Conservation (phyloP, 1,140 invertebrate genomes). For the Apis mellifera region DNA sequence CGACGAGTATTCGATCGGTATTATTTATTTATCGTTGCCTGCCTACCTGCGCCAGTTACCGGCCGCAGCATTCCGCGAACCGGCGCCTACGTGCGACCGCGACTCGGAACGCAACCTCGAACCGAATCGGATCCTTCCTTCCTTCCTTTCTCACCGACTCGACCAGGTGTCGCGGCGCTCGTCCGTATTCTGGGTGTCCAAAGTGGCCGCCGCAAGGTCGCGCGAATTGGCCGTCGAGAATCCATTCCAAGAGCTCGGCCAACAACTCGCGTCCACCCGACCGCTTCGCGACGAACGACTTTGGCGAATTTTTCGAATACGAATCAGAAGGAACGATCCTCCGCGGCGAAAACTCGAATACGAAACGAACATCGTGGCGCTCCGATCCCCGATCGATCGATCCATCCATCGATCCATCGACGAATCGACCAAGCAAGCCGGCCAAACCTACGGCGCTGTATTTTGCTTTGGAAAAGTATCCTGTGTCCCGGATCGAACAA, state of each 20-base stretch:
- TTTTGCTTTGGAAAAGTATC: slow-evolving; percentile 47
- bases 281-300: slow-evolving; percentile 32
- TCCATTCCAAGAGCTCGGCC: slow-evolving; percentile 52
- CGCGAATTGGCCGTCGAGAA: slow-evolving; percentile 63
- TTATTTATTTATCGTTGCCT: slow-evolving; percentile 73
- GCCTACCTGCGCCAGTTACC: slow-evolving; percentile 72
- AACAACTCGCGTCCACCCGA: slow-evolving; percentile 43
- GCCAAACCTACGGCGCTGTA: slow-evolving; percentile 24
- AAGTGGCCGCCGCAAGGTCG: slow-evolving; percentile 61
- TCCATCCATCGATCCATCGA: slow-evolving; percentile 4
- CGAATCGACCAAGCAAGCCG: not conserved
- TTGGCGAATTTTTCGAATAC: not conserved
- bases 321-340: not conserved
- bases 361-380: not conserved
- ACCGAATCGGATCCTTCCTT: not conserved
- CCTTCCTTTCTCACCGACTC: not conserved
- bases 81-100: slow-evolving; percentile 34
- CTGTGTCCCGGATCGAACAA: slow-evolving; percentile 40
- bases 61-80: slow-evolving; percentile 65
- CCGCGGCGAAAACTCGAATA: no score
- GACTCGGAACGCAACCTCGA: not conserved
- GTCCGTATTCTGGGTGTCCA: slow-evolving; percentile 35
- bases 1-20: slow-evolving; percentile 55
- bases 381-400: not conserved
- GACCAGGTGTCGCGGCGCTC: not conserved